Conservation (phyloP, 1,140 invertebrate species). For the Cydia pomonella region DNA sequence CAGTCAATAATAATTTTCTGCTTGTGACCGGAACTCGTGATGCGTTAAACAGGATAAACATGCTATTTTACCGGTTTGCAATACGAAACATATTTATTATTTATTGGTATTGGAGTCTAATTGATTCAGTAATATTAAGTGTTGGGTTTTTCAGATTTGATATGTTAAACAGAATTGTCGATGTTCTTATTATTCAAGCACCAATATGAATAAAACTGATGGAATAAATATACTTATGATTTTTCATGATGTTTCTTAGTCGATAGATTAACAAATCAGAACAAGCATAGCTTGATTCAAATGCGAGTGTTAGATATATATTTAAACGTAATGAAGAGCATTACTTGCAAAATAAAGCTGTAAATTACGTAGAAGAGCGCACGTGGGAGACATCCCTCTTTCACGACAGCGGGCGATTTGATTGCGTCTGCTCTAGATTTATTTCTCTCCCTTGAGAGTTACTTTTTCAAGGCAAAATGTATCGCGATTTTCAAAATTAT, state of each 20-base stretch:
- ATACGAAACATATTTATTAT: background rate
- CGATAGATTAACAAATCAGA: no score
- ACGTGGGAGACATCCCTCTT: conserved; percentile 52
- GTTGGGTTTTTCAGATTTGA: background rate
- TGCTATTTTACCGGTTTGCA: background rate
- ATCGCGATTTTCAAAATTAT: background rate
- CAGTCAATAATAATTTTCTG: background rate
- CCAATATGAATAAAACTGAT: no score
- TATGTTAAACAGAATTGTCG: no score
- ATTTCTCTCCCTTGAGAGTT: conserved; percentile 44
- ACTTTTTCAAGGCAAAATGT: conserved; percentile 6
- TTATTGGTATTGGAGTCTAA: background rate
- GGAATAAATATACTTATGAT: no score
- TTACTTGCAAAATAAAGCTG: conserved; percentile 56
- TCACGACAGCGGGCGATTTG: conserved; percentile 52
- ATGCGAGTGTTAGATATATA: background rate
- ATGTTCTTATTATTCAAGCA: no score
- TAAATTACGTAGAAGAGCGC: conserved; percentile 51
- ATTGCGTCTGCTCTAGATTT: conserved; percentile 60
- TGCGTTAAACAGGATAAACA: background rate
- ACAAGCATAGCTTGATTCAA: background rate
- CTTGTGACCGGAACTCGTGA: background rate
- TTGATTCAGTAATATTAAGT: background rate
- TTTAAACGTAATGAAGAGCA: conserved; percentile 42
- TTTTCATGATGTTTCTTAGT: no score